Percentiles rank a stretch among this genome's conserved stretches.
phyloP scores from a whole-genome alignment of 2,797 vertebrate species.

The Moxostoma hubbsi region DNA sequence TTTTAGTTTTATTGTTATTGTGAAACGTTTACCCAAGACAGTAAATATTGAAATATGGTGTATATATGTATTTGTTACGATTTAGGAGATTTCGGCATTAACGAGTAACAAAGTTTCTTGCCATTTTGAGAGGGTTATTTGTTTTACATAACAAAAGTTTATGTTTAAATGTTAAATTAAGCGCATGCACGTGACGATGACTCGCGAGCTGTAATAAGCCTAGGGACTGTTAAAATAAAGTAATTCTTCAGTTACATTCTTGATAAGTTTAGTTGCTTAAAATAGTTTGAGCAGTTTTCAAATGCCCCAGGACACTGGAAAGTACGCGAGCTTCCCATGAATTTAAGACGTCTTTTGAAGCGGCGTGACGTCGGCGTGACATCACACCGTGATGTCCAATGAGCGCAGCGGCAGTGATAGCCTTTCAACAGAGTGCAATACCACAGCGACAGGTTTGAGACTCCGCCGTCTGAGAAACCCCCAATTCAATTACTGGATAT shows the following conservation, averaged over 20 bases:
- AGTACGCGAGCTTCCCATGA: neutral
- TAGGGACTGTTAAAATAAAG: neutral
- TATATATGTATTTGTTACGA: neutral
- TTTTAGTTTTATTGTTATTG: neutral
- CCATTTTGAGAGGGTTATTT: too few relatives aligned
- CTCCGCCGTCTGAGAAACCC: neutral
- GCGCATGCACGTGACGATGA: too few relatives aligned
- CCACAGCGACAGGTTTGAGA: constrained; percentile 59
- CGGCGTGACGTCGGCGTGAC: constrained; percentile 48
- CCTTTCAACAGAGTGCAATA: constrained; percentile 42
- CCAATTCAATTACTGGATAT: neutral
- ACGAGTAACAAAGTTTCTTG: too few relatives aligned
- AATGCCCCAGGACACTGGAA: neutral
- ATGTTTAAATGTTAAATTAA: too few relatives aligned
- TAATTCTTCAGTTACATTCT: neutral
- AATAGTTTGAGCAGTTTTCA: neutral
- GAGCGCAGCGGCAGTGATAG: neutral
- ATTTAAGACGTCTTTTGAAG: constrained; percentile 1
- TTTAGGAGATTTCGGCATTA: too few relatives aligned
- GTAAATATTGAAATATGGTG: neutral
- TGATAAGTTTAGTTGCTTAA: too few relatives aligned
- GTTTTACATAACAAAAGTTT: too few relatives aligned
- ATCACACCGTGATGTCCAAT: constrained; percentile 29
- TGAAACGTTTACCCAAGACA: neutral
- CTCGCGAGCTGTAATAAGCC: neutral